These are phyloP conservation scores for Acronicta leporina DNA, from an alignment of 2,888 invertebrate species.

Conservation along the genomic window DNA sequence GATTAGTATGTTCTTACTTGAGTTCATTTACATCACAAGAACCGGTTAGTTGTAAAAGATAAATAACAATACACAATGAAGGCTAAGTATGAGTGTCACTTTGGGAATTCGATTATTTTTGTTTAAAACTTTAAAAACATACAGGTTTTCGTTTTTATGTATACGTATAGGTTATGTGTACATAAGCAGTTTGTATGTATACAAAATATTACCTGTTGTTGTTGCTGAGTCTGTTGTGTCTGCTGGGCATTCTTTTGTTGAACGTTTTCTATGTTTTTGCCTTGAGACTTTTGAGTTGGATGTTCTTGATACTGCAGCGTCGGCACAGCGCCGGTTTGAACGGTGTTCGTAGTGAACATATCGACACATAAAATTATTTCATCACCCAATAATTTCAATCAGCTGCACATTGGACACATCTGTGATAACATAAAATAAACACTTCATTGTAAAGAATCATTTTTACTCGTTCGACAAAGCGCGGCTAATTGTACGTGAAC, in stretches of 20 bases:
- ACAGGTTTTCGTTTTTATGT: neutral
- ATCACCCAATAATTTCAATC: slow-evolving; percentile 61
- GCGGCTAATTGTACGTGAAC: slow-evolving; percentile 81
- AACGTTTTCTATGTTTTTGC: slow-evolving; percentile 90
- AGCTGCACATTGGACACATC: slow-evolving; percentile 56
- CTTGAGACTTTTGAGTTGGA: slow-evolving; percentile 89
- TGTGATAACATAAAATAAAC: slow-evolving; percentile 59
- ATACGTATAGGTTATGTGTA: neutral
- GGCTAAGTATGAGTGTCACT: too few relatives aligned
- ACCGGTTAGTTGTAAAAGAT: too few relatives aligned
- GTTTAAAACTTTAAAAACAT: too few relatives aligned
- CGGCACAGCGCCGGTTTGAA: slow-evolving; percentile 90
- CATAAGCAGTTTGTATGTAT: slow-evolving; percentile 5
- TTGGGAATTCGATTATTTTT: too few relatives aligned
- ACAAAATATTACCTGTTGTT: slow-evolving; percentile 56
- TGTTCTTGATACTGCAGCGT: slow-evolving; percentile 92
- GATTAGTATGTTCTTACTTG: too few relatives aligned
- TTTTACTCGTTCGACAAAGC: slow-evolving; percentile 68
- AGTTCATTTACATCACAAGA: too few relatives aligned
- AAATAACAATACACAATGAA: too few relatives aligned
- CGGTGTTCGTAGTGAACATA: slow-evolving; percentile 90
- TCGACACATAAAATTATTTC: slow-evolving; percentile 60
- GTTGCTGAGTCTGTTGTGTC: slow-evolving; percentile 70
- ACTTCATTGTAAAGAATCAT: slow-evolving; percentile 49
- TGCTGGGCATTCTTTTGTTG: slow-evolving; percentile 90